Conservation (phyloP, 1,140 invertebrate species). For the Drusus annulatus region DNA sequence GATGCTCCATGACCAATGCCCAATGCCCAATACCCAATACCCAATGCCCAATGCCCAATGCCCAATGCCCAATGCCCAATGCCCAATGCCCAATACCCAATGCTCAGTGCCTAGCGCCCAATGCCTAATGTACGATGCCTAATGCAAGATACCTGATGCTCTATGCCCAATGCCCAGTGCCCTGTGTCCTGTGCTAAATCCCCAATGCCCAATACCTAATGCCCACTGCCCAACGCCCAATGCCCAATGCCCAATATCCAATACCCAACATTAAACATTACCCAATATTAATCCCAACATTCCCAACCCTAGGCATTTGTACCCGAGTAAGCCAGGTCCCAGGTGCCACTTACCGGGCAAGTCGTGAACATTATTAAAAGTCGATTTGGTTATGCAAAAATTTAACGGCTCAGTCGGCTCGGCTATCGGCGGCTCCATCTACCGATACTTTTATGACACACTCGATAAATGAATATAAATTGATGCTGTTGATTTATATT, state of each 20-base stretch:
- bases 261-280: no score
- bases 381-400: slow-evolving; percentile 32
- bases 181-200: not conserved
- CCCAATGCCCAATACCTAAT: not conserved
- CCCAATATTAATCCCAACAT: not conserved
- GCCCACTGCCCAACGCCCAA: not conserved
- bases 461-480: slow-evolving; percentile 40
- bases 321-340: not conserved
- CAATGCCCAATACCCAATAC: no score
- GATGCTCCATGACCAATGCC: no score
- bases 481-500: slow-evolving; percentile 36
- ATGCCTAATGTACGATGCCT: no score
- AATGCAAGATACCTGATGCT: not conserved
- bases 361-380: slow-evolving; percentile 33
- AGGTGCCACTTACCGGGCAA: not conserved
- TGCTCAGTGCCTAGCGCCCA: no score
- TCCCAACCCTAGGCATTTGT: no score
- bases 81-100: no score
- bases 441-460: slow-evolving; percentile 34
- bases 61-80: no score
- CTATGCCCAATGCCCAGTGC: not conserved
- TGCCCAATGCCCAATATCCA: no score
- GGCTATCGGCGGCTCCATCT: slow-evolving; percentile 28
- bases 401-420: slow-evolving; percentile 13
- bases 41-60: no score